These are phyloP conservation scores for Drosophila ercepeae DNA, from an alignment of 1,140 invertebrate genomes.

Conservation along the genomic window DNA sequence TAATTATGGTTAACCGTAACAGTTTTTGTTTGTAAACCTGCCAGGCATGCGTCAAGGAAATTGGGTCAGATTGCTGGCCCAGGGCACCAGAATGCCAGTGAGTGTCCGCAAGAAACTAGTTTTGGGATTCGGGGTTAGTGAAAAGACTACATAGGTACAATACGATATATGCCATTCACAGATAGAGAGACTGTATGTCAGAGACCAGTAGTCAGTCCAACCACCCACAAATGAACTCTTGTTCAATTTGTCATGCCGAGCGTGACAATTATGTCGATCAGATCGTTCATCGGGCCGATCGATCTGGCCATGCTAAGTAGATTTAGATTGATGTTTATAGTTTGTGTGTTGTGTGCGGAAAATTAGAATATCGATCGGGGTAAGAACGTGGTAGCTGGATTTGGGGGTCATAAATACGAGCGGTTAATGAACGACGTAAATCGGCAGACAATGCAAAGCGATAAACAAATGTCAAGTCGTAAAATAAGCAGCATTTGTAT, in stretches of 20 bases:
- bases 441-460: conserved; percentile 49
- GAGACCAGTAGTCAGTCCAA: background rate
- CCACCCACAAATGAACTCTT: conserved; percentile 71
- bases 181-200: conserved; percentile 1
- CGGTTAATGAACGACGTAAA: conserved; percentile 70
- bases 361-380: conserved; percentile 65
- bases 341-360: conserved; percentile 32
- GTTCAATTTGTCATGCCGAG: conserved; percentile 64
- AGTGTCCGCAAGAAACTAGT: conserved; percentile 54
- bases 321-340: conserved; percentile 59
- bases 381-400: conserved; percentile 59
- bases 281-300: conserved; percentile 26
- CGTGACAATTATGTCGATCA: conserved; percentile 51
- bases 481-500: conserved; percentile 39
- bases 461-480: conserved; percentile 41
- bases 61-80: conserved; percentile 63
- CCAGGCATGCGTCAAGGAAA: conserved; percentile 81
- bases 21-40: conserved; percentile 78
- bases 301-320: conserved; percentile 53
- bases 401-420: conserved; percentile 62
- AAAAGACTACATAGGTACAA: conserved; percentile 40
- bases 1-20: conserved; percentile 81
- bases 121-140: conserved; percentile 33
- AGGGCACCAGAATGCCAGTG: conserved; percentile 48
- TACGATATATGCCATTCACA: too few relatives aligned